Evolutionary conservation across 2,888 invertebrate genomes (phyloP).

Genomic region (Abrostola tripartita): DNA sequence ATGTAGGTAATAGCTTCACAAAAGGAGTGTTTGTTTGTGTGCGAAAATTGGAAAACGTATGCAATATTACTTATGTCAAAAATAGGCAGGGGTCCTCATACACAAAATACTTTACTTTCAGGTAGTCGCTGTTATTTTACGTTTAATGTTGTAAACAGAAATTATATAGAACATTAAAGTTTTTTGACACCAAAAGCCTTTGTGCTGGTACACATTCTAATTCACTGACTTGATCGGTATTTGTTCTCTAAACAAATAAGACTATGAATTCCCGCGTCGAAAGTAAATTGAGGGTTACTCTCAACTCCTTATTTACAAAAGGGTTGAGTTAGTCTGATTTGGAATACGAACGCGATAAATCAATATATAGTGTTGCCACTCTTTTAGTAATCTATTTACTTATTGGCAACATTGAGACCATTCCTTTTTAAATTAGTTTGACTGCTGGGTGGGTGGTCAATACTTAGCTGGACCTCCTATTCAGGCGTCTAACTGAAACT

Average conservation of each 20-base stretch:
- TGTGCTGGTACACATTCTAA: neutral
- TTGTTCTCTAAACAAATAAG: slow-evolving; percentile 36
- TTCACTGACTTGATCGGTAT: neutral
- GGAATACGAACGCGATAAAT: slow-evolving; percentile 17
- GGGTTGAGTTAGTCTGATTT: slow-evolving; percentile 41
- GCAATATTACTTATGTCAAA: too few relatives aligned
- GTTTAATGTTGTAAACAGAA: too few relatives aligned
- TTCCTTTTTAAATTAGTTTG: neutral
- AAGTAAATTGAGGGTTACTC: slow-evolving; percentile 44
- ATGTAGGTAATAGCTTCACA: neutral
- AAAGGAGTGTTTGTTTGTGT: neutral
- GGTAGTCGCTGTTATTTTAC: too few relatives aligned
- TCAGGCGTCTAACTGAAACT: too few relatives aligned
- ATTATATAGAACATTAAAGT: too few relatives aligned
- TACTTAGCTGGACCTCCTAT: neutral
- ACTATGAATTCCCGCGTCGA: slow-evolving; percentile 30
- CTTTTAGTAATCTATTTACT: slow-evolving; percentile 1
- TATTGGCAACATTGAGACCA: neutral
- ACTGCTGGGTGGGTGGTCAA: neutral
- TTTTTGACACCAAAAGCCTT: too few relatives aligned
- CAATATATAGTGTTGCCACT: slow-evolving; percentile 22
- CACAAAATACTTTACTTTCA: too few relatives aligned
- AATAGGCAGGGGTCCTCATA: too few relatives aligned
- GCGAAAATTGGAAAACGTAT: too few relatives aligned
- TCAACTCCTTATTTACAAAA: slow-evolving; percentile 40